Percentiles rank a stretch among this genome's conserved stretches.
phyloP scores from a whole-genome alignment of 2,888 invertebrate genomes.

The Bellardia bayeri region DNA sequence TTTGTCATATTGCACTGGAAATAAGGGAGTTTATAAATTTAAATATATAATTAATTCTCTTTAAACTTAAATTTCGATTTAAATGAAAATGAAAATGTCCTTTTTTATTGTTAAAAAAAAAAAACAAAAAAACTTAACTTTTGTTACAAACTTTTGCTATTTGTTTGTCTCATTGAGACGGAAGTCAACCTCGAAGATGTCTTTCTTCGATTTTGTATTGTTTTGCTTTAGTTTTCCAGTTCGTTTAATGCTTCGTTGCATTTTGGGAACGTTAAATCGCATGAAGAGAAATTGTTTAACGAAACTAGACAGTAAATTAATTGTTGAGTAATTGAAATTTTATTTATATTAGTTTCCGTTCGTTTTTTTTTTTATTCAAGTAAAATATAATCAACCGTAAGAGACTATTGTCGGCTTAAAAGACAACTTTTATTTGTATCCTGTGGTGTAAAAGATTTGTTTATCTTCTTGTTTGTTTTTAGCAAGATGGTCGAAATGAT shows the following conservation, averaged over 20 bases:
- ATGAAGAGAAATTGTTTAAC: conserved; percentile 50
- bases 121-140: background rate
- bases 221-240: background rate
- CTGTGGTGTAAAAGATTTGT: conserved; percentile 71
- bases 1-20: background rate
- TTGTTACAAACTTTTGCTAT: conserved; percentile 20
- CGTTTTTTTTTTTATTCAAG: background rate
- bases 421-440: conserved; percentile 63
- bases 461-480: conserved; percentile 26
- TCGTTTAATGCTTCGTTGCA: conserved; percentile 67
- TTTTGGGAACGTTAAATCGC: conserved; percentile 27
- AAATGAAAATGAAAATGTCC: background rate
- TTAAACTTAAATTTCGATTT: conserved; percentile 26
- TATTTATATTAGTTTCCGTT: conserved; percentile 84
- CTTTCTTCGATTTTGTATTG: conserved; percentile 62
- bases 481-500: background rate
- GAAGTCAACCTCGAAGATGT: conserved; percentile 68
- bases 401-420: conserved; percentile 70
- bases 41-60: conserved; percentile 57
- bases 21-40: conserved; percentile 57
- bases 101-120: conserved; percentile 1
- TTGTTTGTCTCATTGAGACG: conserved; percentile 26
- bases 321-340: conserved; percentile 85
- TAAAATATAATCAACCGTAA: conserved; percentile 65
- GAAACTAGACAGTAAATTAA: conserved; percentile 82